Conservation (phyloP, 2,113 vertebrate genomes). For the Python bivittatus region DNA sequence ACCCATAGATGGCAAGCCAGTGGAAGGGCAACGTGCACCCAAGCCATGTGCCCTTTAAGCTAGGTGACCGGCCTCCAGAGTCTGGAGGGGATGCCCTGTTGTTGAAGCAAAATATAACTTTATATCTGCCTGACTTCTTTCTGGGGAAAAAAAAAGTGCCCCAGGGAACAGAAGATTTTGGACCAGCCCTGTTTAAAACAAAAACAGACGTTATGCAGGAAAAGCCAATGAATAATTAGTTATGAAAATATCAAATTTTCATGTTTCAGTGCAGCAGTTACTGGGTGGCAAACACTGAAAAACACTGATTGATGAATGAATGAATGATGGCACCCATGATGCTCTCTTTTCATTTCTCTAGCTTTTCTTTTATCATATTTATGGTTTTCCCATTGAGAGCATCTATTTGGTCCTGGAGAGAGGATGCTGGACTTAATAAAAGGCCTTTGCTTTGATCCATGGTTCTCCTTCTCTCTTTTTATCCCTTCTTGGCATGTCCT, state of each 20-base stretch:
- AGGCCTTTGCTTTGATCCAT: neutral
- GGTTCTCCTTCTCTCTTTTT: neutral
- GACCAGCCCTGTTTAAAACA: neutral
- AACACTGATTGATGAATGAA: neutral
- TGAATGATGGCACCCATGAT: neutral
- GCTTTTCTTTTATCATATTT: neutral
- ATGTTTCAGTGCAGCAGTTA: neutral
- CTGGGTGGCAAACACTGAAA: neutral
- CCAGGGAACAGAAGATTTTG: neutral
- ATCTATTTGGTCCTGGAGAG: neutral
- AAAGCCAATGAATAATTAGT: neutral
- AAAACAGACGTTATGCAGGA: neutral
- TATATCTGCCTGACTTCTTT: neutral
- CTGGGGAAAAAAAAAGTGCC: neutral
- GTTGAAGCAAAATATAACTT: neutral
- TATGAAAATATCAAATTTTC: neutral
- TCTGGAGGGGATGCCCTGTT: neutral
- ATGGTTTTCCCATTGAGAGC: neutral
- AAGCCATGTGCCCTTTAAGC: neutral
- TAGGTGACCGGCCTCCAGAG: neutral
- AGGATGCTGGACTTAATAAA: neutral
- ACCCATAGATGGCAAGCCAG: neutral
- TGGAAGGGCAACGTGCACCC: neutral
- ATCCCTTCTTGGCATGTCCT: neutral
- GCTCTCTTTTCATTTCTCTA: neutral